Conservation (phyloP, 2,888 invertebrate genomes). For the Caenorhabditis wallacei region DNA sequence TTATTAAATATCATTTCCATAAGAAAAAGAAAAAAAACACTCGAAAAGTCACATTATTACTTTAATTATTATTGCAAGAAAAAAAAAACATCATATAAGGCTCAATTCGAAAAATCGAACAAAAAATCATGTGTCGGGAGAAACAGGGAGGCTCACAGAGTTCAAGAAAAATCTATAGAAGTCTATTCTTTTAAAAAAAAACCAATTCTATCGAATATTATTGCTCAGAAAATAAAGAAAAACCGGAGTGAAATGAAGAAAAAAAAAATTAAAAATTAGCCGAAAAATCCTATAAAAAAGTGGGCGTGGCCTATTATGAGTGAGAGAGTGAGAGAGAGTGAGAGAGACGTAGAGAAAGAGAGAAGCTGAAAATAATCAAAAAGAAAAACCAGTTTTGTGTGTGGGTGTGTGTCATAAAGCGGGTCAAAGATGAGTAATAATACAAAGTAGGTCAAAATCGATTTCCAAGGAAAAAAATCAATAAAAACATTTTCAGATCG, state of each 20-base stretch:
- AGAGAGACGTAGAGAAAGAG: background rate
- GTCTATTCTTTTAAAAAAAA: background rate
- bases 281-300: background rate
- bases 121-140: too few relatives aligned
- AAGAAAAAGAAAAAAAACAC: too few relatives aligned
- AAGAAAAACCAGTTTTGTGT: slow-evolving; percentile 39
- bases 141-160: slow-evolving; percentile 1
- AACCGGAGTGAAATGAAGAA: too few relatives aligned
- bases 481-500: slow-evolving; percentile 26
- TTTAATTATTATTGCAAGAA: slow-evolving; percentile 8
- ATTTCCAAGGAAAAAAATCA: background rate
- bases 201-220: background rate
- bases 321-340: too few relatives aligned
- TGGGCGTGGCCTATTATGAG: background rate
- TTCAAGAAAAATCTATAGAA: background rate
- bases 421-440: background rate
- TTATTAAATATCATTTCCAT: background rate
- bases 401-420: slow-evolving; percentile 49
- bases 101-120: too few relatives aligned
- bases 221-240: background rate
- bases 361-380: background rate
- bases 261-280: background rate
- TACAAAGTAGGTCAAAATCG: background rate
- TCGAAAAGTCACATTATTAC: background rate
- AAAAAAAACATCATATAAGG: background rate